Evolutionary conservation across 2,888 invertebrate species (phyloP).

Genomic region (Dynastes hyllus): DNA sequence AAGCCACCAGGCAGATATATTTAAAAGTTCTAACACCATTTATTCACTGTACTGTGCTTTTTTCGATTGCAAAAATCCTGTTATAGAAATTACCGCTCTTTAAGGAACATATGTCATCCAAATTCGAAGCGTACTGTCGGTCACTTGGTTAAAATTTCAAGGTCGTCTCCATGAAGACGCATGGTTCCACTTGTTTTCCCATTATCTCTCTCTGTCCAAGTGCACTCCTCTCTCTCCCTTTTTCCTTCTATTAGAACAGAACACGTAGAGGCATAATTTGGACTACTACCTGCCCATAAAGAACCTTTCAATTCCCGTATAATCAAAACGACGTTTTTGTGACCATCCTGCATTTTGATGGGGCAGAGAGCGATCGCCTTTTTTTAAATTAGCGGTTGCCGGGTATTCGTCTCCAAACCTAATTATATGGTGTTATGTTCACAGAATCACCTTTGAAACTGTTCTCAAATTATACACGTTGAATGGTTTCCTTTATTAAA

Average conservation of each 20-base stretch:
- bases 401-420: constrained; percentile 27
- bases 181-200: no score
- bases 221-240: no score
- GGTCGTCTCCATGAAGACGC: no score
- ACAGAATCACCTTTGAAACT: constrained; percentile 21
- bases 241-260: no score
- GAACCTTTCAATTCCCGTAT: constrained; percentile 34
- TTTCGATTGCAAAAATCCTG: neutral
- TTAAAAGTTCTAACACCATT: neutral
- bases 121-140: no score
- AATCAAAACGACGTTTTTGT: constrained; percentile 47
- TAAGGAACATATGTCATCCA: no score
- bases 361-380: constrained; percentile 57
- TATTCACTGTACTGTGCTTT: neutral
- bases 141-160: no score
- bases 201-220: no score
- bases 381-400: constrained; percentile 57
- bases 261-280: no score
- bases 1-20: no score
- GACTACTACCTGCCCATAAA: constrained; percentile 37
- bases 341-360: constrained; percentile 53
- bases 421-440: constrained; percentile 42
- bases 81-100: no score
- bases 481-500: constrained; percentile 35
- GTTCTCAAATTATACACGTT: constrained; percentile 38